These are phyloP conservation scores for Leucopsar rothschildi DNA, from an alignment of 2,113 vertebrate genomes.

Conservation along the genomic window DNA sequence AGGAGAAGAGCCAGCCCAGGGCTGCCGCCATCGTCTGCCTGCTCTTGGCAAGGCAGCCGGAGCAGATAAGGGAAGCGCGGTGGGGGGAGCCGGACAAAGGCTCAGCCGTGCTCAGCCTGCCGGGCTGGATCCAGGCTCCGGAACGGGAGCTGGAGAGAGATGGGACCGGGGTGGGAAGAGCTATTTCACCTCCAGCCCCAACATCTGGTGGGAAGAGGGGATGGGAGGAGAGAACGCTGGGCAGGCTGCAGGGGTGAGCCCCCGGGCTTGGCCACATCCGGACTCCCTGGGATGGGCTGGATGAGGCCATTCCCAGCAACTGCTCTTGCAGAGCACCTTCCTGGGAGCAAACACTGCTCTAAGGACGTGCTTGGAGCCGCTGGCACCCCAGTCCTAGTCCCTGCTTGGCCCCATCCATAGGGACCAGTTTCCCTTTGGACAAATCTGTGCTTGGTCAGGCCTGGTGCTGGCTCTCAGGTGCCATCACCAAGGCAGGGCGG, in stretches of 20 bases:
- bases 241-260: background rate
- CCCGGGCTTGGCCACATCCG: background rate
- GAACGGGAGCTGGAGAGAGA: conserved; percentile 2
- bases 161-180: background rate
- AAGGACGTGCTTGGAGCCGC: accelerated
- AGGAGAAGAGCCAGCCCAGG: background rate
- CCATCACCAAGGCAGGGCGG: background rate
- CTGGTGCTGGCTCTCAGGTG: accelerated
- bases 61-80: conserved; percentile 15
- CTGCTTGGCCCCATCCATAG: background rate
- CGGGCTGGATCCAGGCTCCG: conserved; percentile 6
- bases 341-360: accelerated
- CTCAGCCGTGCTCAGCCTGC: conserved; percentile 12
- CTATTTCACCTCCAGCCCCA: background rate
- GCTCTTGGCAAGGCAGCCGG: conserved; percentile 17
- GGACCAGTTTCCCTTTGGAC: background rate
- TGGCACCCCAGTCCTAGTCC: accelerated
- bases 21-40: background rate
- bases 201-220: conserved; percentile 29
- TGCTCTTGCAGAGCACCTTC: background rate
- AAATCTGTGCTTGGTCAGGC: background rate
- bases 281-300: background rate
- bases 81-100: conserved; percentile 28
- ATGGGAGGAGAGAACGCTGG: background rate
- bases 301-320: background rate